phyloP scores from a whole-genome alignment of 2,113 vertebrate species.

The Ariopsis seemanni region DNA sequence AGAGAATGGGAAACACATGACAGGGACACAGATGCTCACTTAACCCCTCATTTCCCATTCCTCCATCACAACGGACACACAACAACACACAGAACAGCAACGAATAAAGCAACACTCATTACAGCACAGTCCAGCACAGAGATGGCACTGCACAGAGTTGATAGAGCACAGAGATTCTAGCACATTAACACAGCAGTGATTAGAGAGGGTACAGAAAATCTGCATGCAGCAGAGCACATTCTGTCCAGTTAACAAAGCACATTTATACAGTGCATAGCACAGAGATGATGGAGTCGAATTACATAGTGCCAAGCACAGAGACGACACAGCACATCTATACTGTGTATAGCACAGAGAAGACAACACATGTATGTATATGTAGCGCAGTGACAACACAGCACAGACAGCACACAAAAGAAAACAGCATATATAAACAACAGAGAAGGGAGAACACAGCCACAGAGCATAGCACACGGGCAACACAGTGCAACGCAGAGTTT shows the following conservation, averaged over 20 bases:
- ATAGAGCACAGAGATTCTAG: background rate
- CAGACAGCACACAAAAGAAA: too few relatives aligned
- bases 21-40: constrained; percentile 47
- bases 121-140: background rate
- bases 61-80: constrained; percentile 14
- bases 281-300: background rate
- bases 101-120: background rate
- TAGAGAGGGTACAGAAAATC: background rate
- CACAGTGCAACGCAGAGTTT: background rate
- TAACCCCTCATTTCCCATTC: constrained; percentile 50
- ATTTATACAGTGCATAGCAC: background rate
- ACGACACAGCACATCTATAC: background rate
- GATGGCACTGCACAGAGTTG: background rate
- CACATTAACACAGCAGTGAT: too few relatives aligned
- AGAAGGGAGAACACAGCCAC: background rate
- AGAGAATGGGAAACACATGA: constrained; percentile 47
- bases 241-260: background rate
- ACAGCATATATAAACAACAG: too few relatives aligned
- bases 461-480: background rate
- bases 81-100: constrained; percentile 1
- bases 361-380: too few relatives aligned
- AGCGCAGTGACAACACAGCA: too few relatives aligned
- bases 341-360: background rate
- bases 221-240: too few relatives aligned
- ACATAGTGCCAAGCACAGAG: background rate